phyloP scores from a whole-genome alignment of 2,113 vertebrate genomes.

The Andinoacara biseriatus region DNA sequence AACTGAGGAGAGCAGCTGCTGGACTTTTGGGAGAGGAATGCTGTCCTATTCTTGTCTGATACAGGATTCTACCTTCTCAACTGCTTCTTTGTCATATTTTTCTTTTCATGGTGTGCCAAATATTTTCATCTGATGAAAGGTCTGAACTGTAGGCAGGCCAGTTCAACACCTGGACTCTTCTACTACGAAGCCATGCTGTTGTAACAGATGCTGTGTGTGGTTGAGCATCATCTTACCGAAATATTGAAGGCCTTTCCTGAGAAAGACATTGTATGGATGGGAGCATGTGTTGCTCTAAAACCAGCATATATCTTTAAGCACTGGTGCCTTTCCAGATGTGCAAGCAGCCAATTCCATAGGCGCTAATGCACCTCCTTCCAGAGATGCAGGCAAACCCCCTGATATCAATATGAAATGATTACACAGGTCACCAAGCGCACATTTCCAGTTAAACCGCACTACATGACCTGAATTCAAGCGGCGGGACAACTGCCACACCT shows the following conservation, averaged over 20 bases:
- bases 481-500: slow-evolving; percentile 13
- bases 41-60: not conserved
- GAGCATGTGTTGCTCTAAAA: no score
- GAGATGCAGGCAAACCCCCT: not conserved
- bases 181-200: no score
- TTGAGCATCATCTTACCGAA: not conserved
- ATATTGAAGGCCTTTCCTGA: not conserved
- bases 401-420: not conserved
- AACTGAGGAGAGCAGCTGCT: not conserved
- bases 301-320: not conserved
- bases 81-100: not conserved
- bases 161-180: no score
- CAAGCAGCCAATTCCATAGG: not conserved
- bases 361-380: not conserved
- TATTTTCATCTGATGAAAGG: not conserved
- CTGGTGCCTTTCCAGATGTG: not conserved
- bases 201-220: not conserved
- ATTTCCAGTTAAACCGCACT: not conserved
- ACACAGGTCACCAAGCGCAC: not conserved
- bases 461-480: not conserved
- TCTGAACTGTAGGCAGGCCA: not conserved
- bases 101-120: not conserved
- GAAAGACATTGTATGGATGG: no score
- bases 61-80: not conserved
- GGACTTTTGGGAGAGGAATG: not conserved